Evolutionary conservation across 2,113 vertebrate genomes (phyloP).

Genomic region (Tylochromis polylepis): DNA sequence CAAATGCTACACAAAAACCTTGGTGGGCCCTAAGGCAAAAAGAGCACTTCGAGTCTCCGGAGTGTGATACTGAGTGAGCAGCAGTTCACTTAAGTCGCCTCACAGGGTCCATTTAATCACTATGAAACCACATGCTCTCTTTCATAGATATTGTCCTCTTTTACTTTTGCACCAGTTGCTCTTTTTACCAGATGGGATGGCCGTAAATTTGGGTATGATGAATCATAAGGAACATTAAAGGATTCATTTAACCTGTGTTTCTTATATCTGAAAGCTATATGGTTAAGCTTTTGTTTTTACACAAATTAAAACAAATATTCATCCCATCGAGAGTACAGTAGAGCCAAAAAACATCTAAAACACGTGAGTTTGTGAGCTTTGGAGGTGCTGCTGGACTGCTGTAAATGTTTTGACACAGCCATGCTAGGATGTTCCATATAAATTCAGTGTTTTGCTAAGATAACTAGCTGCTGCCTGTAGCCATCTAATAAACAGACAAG

Average conservation of each 20-base stretch:
- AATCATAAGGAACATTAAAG: not conserved
- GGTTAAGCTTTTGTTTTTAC: not conserved
- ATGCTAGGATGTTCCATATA: too few species aligned
- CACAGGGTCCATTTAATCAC: slow-evolving; percentile 51
- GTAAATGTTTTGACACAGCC: not conserved
- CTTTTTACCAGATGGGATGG: slow-evolving; percentile 6
- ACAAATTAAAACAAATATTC: not conserved
- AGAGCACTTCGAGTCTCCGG: slow-evolving; percentile 53
- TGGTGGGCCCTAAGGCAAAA: slow-evolving; percentile 40
- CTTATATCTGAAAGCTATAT: not conserved
- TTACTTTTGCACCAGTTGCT: slow-evolving; percentile 7
- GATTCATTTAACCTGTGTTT: not conserved
- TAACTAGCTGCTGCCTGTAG: not conserved
- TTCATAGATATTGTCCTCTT: not conserved
- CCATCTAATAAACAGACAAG: not conserved
- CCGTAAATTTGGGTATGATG: not conserved
- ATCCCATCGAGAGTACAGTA: not conserved
- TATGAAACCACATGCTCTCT: slow-evolving; percentile 25
- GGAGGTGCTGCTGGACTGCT: not conserved
- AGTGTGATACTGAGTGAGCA: slow-evolving; percentile 42
- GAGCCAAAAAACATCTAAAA: not conserved
- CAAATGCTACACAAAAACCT: slow-evolving; percentile 57
- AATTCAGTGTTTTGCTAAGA: not conserved
- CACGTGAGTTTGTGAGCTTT: not conserved
- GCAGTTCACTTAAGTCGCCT: slow-evolving; percentile 34